Base-by-base conservation (phyloP, 2,113 vertebrate genomes). In the Catharus minimus region DNA sequence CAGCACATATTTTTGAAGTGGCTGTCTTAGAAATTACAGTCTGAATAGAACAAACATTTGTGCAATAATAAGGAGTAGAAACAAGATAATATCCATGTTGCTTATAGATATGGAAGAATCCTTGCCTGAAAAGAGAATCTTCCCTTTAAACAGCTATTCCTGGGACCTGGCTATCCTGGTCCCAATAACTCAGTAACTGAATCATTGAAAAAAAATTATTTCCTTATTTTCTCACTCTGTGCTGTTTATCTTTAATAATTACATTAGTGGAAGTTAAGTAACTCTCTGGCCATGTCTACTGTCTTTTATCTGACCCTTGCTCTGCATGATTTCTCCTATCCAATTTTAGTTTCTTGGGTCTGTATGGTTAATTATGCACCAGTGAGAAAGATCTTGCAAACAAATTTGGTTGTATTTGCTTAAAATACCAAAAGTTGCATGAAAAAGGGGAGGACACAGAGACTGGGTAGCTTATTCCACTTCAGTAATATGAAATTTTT, bases 1-100 rank as follows among this genome's bases (percentile, higher is more conserved):
- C 27, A 41, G 1, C 7, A 17, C 3, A 9, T 30, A 4, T 56
- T 89, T 95, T 32, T 55, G 47, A 94, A 56, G 5, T 13, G 36
- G 11, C 32, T 92, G 16, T 87, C 71, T 61, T 39, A 78, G 79
- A 90, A 89, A 56, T 55, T 79, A 4, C 30, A 38, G 38, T 79
- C 26, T 77, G n/a, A 43, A 39, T 32, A 33, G 13, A 76, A 58
- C 32, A 86, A 56, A 32, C 14, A 30, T 30, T 68, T 62, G 18
- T 43, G 52, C 72, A 60, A 46, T 53, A 60, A 13, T 58, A 57
- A 24, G 16, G 17, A 13, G 46, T 3, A 58, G n/a, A 58, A 72
- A 72, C 80, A 39, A 18, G 43, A 43, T 10, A 36, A 44, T 12
- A 1, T 23, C 8, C 1, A 0, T 49, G 4, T 36, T 57, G 19